phyloP scores from a whole-genome alignment of 1,140 invertebrate species.

The Spodoptera litura region DNA sequence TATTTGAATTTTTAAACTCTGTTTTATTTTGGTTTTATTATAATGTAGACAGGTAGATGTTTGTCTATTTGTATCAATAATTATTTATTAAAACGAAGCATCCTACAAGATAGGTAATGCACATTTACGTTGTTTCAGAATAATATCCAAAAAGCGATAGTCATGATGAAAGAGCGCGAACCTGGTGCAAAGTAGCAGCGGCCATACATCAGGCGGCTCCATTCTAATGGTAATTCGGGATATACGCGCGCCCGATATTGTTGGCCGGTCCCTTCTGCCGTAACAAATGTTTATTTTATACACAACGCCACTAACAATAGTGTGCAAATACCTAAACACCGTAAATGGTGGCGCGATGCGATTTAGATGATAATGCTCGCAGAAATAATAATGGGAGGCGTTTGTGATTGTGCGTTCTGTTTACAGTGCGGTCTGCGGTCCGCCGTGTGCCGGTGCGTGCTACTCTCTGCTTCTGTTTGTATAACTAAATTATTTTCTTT shows the following conservation, averaged over 20 bases:
- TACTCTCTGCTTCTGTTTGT: background rate
- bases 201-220: slow-evolving; percentile 78
- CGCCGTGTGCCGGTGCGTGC: slow-evolving; percentile 23
- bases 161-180: slow-evolving; percentile 48
- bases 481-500: background rate
- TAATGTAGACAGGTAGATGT: too few species aligned
- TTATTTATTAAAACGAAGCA: background rate
- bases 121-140: slow-evolving; percentile 35
- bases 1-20: too few species aligned
- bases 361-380: slow-evolving; percentile 83
- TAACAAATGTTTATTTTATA: slow-evolving; percentile 87
- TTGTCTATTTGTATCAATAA: background rate
- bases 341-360: slow-evolving; percentile 80
- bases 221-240: slow-evolving; percentile 83
- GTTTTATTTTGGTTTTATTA: too few species aligned
- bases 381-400: slow-evolving; percentile 79
- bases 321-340: slow-evolving; percentile 85
- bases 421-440: slow-evolving; percentile 60
- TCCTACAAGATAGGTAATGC: slow-evolving; percentile 3
- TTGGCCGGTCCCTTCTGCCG: slow-evolving; percentile 74
- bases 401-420: slow-evolving; percentile 69
- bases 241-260: slow-evolving; percentile 78
- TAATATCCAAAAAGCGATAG: slow-evolving; percentile 39
- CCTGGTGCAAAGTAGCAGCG: slow-evolving; percentile 50
- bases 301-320: slow-evolving; percentile 86